phyloP scores from a whole-genome alignment of 1,140 invertebrate genomes.

The Galleria mellonella region DNA sequence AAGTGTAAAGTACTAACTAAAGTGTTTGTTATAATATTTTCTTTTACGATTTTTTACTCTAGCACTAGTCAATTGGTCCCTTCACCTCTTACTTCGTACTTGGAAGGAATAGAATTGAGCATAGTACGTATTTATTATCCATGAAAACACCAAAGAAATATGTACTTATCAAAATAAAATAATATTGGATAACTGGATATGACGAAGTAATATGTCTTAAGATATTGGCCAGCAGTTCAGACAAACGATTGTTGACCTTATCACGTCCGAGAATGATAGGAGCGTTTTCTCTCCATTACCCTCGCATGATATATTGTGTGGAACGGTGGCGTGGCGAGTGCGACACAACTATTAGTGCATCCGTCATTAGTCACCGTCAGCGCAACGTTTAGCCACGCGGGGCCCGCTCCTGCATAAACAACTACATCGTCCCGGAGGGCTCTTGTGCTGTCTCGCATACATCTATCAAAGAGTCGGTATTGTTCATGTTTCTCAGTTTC shows the following conservation, averaged over 20 bases:
- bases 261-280: constrained; percentile 56
- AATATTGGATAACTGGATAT: neutral
- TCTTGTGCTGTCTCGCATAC: too few species aligned
- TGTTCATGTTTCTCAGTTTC: too few species aligned
- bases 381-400: constrained; percentile 45
- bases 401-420: constrained; percentile 46
- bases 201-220: constrained; percentile 10
- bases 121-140: too few species aligned
- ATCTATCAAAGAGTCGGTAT: too few species aligned
- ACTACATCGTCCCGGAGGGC: constrained; percentile 15
- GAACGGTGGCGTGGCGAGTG: constrained; percentile 32
- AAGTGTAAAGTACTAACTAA: too few species aligned
- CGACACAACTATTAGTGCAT: constrained; percentile 72
- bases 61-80: too few species aligned
- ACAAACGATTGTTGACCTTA: constrained; percentile 48
- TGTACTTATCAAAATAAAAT: too few species aligned
- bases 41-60: too few species aligned
- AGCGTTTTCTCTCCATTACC: constrained; percentile 60
- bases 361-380: constrained; percentile 69
- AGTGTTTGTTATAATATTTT: too few species aligned
- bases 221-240: constrained; percentile 1
- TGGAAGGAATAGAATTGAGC: too few species aligned
- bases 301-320: constrained; percentile 60
- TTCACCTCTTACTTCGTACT: too few species aligned
- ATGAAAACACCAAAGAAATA: too few species aligned